Evolutionary conservation across 2,797 vertebrate genomes (phyloP).

Genomic region (Catharus ustulatus): DNA sequence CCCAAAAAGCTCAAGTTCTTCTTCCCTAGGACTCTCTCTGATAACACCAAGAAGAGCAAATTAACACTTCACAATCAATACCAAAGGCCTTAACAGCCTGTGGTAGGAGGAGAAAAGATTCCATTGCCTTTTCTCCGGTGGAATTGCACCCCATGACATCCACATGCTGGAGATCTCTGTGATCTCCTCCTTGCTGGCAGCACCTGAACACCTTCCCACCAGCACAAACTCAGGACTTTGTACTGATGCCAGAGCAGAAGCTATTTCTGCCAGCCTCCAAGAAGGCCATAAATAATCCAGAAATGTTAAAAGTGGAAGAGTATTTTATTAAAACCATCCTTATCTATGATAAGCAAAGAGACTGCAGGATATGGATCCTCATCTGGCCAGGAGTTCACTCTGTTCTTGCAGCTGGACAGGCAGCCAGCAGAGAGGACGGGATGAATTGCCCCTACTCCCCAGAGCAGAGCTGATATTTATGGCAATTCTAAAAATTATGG

Average conservation of each 20-base stretch:
- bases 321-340: too few relatives aligned
- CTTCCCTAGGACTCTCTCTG: not conserved
- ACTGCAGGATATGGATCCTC: not conserved
- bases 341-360: not conserved
- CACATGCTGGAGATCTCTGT: not conserved
- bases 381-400: not conserved
- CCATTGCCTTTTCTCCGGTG: not conserved
- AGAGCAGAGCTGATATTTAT: conserved; percentile 24
- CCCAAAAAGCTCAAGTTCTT: not conserved
- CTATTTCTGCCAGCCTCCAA: not conserved
- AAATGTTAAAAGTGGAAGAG: not conserved
- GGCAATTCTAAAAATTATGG: conserved; percentile 29
- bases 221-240: not conserved
- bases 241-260: not conserved
- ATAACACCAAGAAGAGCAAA: not conserved
- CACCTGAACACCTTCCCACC: not conserved
- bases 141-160: not conserved
- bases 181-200: not conserved
- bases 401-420: not conserved
- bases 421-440: not conserved
- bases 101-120: not conserved
- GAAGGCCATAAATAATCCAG: not conserved
- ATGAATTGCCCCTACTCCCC: not conserved
- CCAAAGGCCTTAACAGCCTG: not conserved
- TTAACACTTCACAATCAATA: not conserved